Conservation (phyloP, 1,140 invertebrate genomes). For the Bemisia tabaci region DNA sequence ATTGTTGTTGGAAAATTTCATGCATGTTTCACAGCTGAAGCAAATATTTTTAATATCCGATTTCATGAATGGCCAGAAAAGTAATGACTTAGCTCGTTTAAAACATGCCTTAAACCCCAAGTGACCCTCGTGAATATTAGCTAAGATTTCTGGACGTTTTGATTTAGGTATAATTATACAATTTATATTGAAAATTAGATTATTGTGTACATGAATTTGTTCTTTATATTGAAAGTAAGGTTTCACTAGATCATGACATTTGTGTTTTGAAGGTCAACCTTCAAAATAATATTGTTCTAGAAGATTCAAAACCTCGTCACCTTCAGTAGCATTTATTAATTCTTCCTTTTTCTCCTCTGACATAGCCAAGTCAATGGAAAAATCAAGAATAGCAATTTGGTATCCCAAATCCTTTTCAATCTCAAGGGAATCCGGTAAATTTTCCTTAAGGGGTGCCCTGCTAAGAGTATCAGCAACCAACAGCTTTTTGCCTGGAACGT, state of each 20-base stretch:
- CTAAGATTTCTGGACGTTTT: slow-evolving; percentile 27
- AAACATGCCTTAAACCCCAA: slow-evolving; percentile 32
- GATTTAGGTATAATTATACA: slow-evolving; percentile 28
- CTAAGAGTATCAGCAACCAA: slow-evolving; percentile 32
- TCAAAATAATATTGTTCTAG: slow-evolving; percentile 4
- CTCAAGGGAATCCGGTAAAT: slow-evolving; percentile 17
- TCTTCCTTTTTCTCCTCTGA: slow-evolving; percentile 20
- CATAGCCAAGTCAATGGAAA: slow-evolving; percentile 6
- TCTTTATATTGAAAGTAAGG: slow-evolving; percentile 26
- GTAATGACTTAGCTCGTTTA: slow-evolving; percentile 26
- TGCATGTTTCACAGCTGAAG: slow-evolving; percentile 29
- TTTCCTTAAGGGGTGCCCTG: slow-evolving; percentile 21
- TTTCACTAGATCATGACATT: slow-evolving; percentile 14
- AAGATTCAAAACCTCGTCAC: slow-evolving; percentile 21
- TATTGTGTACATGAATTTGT: slow-evolving; percentile 26
- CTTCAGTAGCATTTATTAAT: slow-evolving; percentile 22
- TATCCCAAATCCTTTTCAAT: slow-evolving; percentile 17
- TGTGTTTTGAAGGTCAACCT: slow-evolving; percentile 24
- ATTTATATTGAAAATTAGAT: slow-evolving; percentile 27
- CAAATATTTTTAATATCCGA: slow-evolving; percentile 32
- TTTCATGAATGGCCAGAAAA: slow-evolving; percentile 34
- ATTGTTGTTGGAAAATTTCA: slow-evolving; percentile 22
- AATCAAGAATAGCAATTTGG: slow-evolving; percentile 16
- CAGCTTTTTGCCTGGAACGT: slow-evolving; percentile 32
- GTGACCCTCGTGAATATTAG: slow-evolving; percentile 32